Base-by-base conservation (phyloP, 2,797 vertebrate species). In the Mus spretus region DNA sequence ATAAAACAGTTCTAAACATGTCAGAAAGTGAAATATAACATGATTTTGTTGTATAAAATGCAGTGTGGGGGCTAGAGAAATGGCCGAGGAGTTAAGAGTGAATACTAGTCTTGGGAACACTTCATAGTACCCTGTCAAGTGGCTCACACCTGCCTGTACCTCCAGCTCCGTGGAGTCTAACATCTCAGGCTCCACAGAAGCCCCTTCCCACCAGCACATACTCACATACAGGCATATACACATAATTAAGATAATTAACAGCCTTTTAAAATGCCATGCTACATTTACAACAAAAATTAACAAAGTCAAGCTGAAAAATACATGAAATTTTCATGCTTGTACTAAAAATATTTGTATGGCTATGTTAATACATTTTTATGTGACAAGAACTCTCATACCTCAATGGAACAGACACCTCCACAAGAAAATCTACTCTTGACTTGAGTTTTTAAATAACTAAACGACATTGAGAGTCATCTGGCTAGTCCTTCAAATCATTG, bases 1-100 rank as follows among this genome's bases (percentile, higher is more conserved):
- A 89, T 24, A 96, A 26, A 91, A 53, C 15, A 22, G 0, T 81
- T 70, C 24, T 90, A 88, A 93, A 75, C 1, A 86, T 59, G 74
- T 84, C 65, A 92, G 65, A 84, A 93, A 92, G 89, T 75, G 55
- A 94, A 93, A 80, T 82, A 93, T 34, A 93, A 83, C 7, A 4
- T 4, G 72, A 47, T 91, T 94, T 86, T 92, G 17, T 70, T 77
- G 5, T 28, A 75, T 88, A 53, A 93, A 86, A 61, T 82, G 90
- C n/a, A 24, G 90, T 31, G 26, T 28, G 44, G 44, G 26, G 75
- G 44, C 6, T 77, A 26, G 44, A 78, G 26, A 78, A 31, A 50
- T 47, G 26, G 14, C 6, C 0, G 6, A 78, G 14, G 75, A 28
- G 26, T 78, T 31, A 78, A 31, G 13, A 28, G 26, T 78, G 75